phyloP scores from a whole-genome alignment of 2,797 vertebrate genomes.

The Myotis vivesi region DNA sequence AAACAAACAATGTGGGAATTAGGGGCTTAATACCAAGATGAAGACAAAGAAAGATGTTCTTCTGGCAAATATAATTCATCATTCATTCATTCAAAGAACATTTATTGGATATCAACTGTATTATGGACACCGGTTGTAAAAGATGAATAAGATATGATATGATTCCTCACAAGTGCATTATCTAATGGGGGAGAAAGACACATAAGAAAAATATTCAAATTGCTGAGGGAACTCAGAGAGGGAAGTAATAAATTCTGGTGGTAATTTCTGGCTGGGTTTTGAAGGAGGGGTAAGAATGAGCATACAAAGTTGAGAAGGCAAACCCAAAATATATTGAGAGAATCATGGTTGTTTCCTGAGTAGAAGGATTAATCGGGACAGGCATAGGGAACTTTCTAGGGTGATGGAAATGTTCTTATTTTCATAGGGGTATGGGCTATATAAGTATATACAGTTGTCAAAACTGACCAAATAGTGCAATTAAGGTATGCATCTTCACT shows the following conservation, averaged over 20 bases:
- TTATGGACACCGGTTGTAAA: neutral
- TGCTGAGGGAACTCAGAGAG: constrained; percentile 30
- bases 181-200: neutral
- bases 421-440: neutral
- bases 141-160: neutral
- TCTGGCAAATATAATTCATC: neutral
- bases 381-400: neutral
- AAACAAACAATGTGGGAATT: neutral
- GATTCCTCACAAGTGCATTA: neutral
- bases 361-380: neutral
- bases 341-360: neutral
- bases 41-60: constrained; percentile 20
- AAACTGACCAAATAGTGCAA: neutral
- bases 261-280: constrained; percentile 30
- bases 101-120: neutral
- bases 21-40: neutral
- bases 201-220: constrained; percentile 55
- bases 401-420: neutral
- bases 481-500: neutral
- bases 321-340: neutral
- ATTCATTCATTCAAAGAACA: constrained; percentile 1
- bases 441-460: neutral
- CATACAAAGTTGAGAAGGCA: neutral
- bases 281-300: neutral
- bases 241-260: constrained; percentile 26